These are phyloP conservation scores for Gryllus bimaculatus DNA, from an alignment of 1,140 invertebrate species.

Conservation along the genomic window DNA sequence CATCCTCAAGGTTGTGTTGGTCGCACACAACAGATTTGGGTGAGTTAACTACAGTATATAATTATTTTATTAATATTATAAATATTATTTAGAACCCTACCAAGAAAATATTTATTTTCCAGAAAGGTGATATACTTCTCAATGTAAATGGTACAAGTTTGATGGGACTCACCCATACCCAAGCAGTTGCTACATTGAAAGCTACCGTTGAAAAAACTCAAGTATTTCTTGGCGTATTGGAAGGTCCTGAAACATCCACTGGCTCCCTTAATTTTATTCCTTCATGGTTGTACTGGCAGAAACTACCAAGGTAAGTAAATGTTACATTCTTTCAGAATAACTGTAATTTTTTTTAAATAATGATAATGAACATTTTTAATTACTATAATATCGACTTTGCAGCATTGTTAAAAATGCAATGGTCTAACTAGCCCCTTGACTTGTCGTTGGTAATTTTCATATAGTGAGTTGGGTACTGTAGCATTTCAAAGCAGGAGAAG, in stretches of 20 bases:
- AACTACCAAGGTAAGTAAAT: conserved; percentile 34
- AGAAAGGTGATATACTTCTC: conserved; percentile 44
- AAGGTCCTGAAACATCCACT: conserved; percentile 38
- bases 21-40: conserved; percentile 38
- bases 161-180: conserved; percentile 38
- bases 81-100: not conserved
- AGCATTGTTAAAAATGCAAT: too few relatives aligned
- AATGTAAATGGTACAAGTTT: conserved; percentile 38
- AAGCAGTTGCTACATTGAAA: conserved; percentile 40
- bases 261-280: conserved; percentile 39
- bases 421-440: too few relatives aligned
- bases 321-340: not conserved
- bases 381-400: not conserved
- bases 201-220: conserved; percentile 31
- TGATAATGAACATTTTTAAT: not conserved
- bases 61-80: too few relatives aligned
- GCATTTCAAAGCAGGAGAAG: too few relatives aligned
- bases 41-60: conserved; percentile 26
- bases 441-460: too few relatives aligned
- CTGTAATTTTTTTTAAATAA: not conserved
- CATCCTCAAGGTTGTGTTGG: conserved; percentile 39
- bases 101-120: conserved; percentile 17
- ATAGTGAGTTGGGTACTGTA: too few relatives aligned
- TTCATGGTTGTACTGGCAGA: conserved; percentile 44
- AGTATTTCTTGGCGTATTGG: conserved; percentile 37